Evolutionary conservation across 2,888 invertebrate species (phyloP), one percentile per base, ranked within the genome.

Genomic region (Zhuqinia jingwanae): DNA sequence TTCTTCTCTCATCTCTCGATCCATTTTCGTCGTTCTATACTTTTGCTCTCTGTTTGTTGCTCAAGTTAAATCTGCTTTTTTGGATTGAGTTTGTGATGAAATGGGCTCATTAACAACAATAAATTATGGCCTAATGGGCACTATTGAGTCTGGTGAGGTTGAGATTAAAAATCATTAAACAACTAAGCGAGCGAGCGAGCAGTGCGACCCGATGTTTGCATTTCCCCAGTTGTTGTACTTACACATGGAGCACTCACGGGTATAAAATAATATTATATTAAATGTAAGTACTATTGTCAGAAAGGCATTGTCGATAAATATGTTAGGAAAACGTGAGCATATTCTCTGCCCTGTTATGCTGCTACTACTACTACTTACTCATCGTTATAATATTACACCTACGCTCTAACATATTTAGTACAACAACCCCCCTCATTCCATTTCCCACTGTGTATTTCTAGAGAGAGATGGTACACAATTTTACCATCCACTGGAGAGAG

Each of bases 91-190:
- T 87, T 73, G 78, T 87, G 79, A 77, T 87, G 78, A 75, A 83
- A 83, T 83, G 82, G 83, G 83, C 77, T 79, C 78, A 83, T 87
- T 83, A 87, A 87, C 83, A 82, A 76, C 83, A 75, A 87, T 87
- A 87, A 87, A 87, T 87, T 87, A 87, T 79, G 36, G 70, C 25
- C 79, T 87, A 87, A 87, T 87, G 87, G 87, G 53, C 78, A 78
- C 70, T 76, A 82, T 80, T 50, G 73, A 77, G 76, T 25, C 53
- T 36, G 78, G 42, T 60, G 45, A 79, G 36, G 58, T 36, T 68
- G 65, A 83, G 87, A 87, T 87, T 87, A 87, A 87, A 87, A 87
- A 87, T 87, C 83, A 83, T 83, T 87, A 85, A 79, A 85, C 77
- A 85, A 85, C 77, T 50, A 63, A 53, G 76, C 42, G 50, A 36